These are phyloP conservation scores for Heteronetta atricapilla DNA, from an alignment of 2,113 vertebrate species.

Conservation along the genomic window DNA sequence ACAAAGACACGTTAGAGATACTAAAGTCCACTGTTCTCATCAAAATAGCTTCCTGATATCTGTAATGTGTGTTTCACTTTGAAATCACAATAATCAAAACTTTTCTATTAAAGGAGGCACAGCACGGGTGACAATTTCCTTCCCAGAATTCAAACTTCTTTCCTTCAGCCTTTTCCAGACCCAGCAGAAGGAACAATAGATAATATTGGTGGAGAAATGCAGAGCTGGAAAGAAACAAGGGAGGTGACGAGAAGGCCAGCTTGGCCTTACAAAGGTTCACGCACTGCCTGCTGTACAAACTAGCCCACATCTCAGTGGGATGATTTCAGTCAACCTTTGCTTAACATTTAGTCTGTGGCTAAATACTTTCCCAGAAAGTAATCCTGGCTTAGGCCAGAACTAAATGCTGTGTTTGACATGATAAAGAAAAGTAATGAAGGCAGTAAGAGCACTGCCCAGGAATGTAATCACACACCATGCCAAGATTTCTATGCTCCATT, in stretches of 20 bases:
- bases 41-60: background rate
- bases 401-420: background rate
- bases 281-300: background rate
- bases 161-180: conserved; percentile 10
- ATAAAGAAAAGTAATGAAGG: background rate
- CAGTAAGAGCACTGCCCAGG: background rate
- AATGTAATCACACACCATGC: background rate
- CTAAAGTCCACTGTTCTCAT: background rate
- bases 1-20: background rate
- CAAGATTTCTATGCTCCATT: background rate
- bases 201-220: background rate
- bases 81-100: background rate
- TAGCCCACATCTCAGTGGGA: background rate
- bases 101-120: background rate
- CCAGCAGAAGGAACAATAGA: background rate
- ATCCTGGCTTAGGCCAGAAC: background rate
- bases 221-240: background rate
- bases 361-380: background rate
- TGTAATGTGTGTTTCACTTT: background rate
- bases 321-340: background rate
- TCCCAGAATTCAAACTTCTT: conserved; percentile 35
- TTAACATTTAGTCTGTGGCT: background rate
- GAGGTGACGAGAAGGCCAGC: background rate
- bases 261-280: background rate
- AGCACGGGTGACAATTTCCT: background rate